Conservation (phyloP, 2,888 invertebrate species). For the Nebria salina region DNA sequence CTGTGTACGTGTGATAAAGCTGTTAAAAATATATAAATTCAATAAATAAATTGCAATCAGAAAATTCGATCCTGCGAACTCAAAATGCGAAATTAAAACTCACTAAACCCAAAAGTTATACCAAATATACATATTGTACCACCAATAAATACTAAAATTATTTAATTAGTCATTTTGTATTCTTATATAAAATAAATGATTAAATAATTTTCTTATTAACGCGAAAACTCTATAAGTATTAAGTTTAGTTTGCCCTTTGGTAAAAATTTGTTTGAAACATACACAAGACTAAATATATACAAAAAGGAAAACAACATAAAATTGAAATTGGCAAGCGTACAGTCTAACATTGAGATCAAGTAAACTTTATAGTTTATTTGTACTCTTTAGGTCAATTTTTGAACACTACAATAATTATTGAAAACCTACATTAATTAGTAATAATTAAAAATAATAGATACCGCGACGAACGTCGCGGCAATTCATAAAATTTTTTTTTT, state of each 20-base stretch:
- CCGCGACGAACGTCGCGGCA: conserved; percentile 14
- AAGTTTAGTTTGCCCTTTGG: background rate
- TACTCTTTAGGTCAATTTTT: conserved; percentile 47
- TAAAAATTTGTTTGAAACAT: background rate
- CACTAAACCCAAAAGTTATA: too few relatives aligned
- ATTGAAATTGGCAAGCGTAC: conserved; percentile 45
- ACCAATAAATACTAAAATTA: too few relatives aligned
- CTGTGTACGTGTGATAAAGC: background rate
- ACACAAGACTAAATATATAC: conserved; percentile 35
- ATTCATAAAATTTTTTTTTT: background rate
- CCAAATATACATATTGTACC: too few relatives aligned
- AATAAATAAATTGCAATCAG: too few relatives aligned
- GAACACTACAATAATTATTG: conserved; percentile 43
- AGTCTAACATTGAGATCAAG: conserved; percentile 46
- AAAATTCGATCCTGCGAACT: too few relatives aligned
- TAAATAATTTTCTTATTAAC: background rate
- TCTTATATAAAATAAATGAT: background rate
- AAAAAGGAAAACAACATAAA: conserved; percentile 20
- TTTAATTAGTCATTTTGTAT: too few relatives aligned
- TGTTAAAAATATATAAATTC: too few relatives aligned
- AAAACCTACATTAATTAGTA: conserved; percentile 28
- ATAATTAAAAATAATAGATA: conserved; percentile 16
- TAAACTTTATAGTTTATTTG: conserved; percentile 45
- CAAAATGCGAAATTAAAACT: too few relatives aligned
- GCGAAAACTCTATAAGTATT: background rate